A percentile compares a stretch with the other conserved stretches of the same genome.
These are phyloP conservation scores for Caradrina kadenii DNA, from an alignment of 2,888 invertebrate genomes.

Conservation along the genomic window DNA sequence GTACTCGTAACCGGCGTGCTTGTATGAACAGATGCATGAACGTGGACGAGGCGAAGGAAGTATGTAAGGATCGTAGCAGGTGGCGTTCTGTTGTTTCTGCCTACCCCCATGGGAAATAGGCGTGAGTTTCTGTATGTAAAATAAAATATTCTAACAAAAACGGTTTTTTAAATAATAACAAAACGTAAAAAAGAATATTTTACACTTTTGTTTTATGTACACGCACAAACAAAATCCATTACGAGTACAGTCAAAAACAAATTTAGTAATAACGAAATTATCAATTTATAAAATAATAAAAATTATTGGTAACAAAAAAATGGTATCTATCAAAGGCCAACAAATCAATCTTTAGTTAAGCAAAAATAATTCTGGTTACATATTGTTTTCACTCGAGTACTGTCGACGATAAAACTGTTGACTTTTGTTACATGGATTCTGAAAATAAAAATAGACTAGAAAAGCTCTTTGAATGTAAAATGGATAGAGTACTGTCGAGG, in stretches of 20 bases:
- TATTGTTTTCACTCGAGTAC: slow-evolving; percentile 45
- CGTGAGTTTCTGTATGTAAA: no score
- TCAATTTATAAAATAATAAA: slow-evolving; percentile 17
- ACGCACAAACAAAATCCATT: not conserved
- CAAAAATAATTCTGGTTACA: slow-evolving; percentile 39
- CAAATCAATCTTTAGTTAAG: slow-evolving; percentile 55
- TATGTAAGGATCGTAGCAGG: no score
- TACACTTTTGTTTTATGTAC: not conserved
- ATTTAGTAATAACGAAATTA: slow-evolving; percentile 11
- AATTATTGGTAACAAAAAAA: slow-evolving; percentile 7
- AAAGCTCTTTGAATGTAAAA: no score
- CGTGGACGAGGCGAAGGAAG: no score
- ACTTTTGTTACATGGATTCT: not conserved
- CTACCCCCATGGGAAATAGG: no score
- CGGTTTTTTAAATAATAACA: not conserved
- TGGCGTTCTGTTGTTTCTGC: no score
- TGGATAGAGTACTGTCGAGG: no score
- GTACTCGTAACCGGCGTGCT: no score
- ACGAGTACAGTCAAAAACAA: slow-evolving; percentile 13
- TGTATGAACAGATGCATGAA: no score
- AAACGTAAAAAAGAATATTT: not conserved
- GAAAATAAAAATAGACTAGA: no score
- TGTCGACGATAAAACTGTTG: slow-evolving; percentile 4
- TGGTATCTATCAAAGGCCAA: slow-evolving; percentile 46
- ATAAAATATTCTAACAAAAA: not conserved